Percentiles rank a stretch among this genome's conserved stretches.
These are phyloP conservation scores for Augiades crinisus DNA, from an alignment of 2,888 invertebrate genomes.

Conservation along the genomic window DNA sequence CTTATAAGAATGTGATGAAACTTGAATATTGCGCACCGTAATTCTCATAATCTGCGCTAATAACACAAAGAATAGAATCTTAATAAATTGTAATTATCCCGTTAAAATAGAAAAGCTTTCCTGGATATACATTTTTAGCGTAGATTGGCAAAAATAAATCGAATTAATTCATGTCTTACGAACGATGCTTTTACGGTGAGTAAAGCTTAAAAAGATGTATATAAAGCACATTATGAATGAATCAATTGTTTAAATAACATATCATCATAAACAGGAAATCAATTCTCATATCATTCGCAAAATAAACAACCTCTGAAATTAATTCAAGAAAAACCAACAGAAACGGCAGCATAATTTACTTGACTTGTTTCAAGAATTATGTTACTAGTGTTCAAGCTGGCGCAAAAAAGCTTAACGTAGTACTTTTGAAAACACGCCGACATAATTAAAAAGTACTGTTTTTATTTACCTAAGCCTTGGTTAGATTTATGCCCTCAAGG, in stretches of 20 bases:
- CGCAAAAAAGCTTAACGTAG: constrained; percentile 15
- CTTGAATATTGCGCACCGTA: too few relatives aligned
- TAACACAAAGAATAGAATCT: too few relatives aligned
- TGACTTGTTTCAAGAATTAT: constrained; percentile 10
- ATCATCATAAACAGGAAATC: background rate
- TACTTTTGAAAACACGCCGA: constrained; percentile 31
- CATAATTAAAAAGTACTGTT: constrained; percentile 46
- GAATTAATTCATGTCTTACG: too few relatives aligned
- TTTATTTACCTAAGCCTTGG: constrained; percentile 47
- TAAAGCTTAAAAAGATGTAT: too few relatives aligned
- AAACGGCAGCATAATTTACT: constrained; percentile 13
- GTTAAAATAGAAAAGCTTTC: too few relatives aligned
- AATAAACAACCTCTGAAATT: constrained; percentile 5
- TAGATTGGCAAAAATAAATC: too few relatives aligned
- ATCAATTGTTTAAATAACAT: background rate
- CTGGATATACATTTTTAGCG: too few relatives aligned
- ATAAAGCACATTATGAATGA: background rate
- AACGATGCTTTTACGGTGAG: too few relatives aligned
- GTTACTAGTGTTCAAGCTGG: constrained; percentile 20
- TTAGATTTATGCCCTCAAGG: constrained; percentile 42
- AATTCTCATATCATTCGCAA: background rate
- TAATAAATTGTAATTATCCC: too few relatives aligned
- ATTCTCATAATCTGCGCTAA: too few relatives aligned
- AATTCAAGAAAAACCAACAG: constrained; percentile 8
- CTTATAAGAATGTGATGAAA: too few relatives aligned